Base-by-base conservation (phyloP, 2,797 vertebrate species). In the Scolopax bukidnonensis region DNA sequence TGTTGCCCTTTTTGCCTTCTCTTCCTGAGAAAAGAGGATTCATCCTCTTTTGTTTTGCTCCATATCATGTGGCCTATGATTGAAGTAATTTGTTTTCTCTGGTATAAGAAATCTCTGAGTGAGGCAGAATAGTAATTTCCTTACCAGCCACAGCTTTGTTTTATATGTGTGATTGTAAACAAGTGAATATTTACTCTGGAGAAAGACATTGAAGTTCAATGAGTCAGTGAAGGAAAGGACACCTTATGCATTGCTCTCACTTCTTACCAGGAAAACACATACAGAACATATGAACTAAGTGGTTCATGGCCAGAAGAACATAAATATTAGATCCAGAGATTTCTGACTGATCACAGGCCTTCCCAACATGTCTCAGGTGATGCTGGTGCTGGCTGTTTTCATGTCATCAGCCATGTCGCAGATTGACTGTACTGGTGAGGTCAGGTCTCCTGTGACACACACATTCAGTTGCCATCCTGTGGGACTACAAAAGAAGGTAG, bases 121-220 rank as follows among this genome's bases (percentile, higher is more conserved):
- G 45, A 74, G 33, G 28, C 16, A 53, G 24, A 87, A 83, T 47
- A 73, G 40, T 36, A 77, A 45, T 86, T 83, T 63, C 56, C 23
- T 81, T 91, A 61, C 23, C 53, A 89, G 15, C 16, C 75, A 56
- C 33, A 56, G 27, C 28, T 83, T 69, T 74, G 54, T 36, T 77
- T 90, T 75, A 16, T 73, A 25, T 8, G 8, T 88, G 89, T 94
- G 40, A 57, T 23, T 80, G 48, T 50, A 81, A 95, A 74, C 40
- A 87, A 33, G 25, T 4, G 21, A 89, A 89, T 7, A 50, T 85
- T 83, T 95, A n/a, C 69, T 92, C 83, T 91, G 53, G 15, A 92
- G 53, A 74, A 87, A 80, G 45, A 48, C 48, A 40, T 2, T 54
- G 33, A 84, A 67, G 40, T 83, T 84, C 51, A 41, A 32, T 3